Conservation (phyloP, 2,797 vertebrate genomes). For the Squalus acanthias region DNA sequence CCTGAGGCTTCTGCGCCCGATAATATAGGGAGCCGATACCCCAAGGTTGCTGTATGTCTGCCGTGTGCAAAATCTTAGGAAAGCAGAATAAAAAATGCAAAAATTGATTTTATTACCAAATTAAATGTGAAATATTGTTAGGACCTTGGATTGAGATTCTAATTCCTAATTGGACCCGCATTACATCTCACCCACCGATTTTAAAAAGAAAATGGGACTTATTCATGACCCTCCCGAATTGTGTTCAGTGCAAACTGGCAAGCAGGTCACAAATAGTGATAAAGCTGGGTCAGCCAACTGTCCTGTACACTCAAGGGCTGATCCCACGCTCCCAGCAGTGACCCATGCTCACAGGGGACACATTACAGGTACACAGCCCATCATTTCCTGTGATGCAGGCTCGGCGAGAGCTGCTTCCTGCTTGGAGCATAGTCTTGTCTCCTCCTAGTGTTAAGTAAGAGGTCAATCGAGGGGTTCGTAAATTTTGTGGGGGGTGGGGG, state of each 20-base stretch:
- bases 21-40: not conserved
- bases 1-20: not conserved
- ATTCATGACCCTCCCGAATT: not conserved
- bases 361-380: not conserved
- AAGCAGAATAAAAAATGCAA: not conserved
- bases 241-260: not conserved
- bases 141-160: not conserved
- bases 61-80: not conserved
- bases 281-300: not conserved
- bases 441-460: not conserved
- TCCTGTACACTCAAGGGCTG: not conserved
- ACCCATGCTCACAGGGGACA: not conserved
- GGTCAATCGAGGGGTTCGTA: not conserved
- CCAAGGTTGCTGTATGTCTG: not conserved
- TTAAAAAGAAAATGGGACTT: not conserved
- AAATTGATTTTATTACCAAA: not conserved
- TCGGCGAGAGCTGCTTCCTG: not conserved
- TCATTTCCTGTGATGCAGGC: not conserved
- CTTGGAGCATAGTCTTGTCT: not conserved
- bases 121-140: not conserved
- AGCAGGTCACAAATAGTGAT: not conserved
- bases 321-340: not conserved
- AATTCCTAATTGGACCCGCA: not conserved
- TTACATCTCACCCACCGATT: not conserved
- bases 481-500: not conserved